These are phyloP conservation scores for Formica aserva DNA, from an alignment of 2,888 invertebrate genomes.

Conservation along the genomic window DNA sequence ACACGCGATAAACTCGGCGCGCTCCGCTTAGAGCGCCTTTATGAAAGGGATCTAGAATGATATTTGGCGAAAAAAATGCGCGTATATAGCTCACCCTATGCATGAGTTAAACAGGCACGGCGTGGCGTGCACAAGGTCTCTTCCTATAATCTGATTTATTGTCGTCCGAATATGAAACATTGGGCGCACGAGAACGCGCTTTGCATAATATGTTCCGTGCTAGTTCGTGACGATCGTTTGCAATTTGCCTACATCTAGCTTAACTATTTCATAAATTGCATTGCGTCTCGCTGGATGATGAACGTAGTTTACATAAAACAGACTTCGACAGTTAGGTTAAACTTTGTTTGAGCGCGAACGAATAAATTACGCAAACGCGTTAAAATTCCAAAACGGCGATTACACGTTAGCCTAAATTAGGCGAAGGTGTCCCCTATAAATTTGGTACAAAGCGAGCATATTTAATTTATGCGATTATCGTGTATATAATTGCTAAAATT, in stretches of 20 bases:
- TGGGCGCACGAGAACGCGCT: constrained; percentile 13
- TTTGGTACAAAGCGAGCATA: constrained; percentile 9
- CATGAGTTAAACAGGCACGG: constrained; percentile 12
- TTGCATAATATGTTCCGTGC: constrained; percentile 24
- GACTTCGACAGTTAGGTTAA: constrained; percentile 33
- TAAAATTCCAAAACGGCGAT: constrained; percentile 26
- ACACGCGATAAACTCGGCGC: constrained; percentile 37
- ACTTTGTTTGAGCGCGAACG: neutral
- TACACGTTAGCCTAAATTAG: constrained; percentile 17
- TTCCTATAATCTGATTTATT: constrained; percentile 49
- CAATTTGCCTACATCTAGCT: neutral
- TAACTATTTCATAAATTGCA: constrained; percentile 21
- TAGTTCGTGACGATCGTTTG: constrained; percentile 12
- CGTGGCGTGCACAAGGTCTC: neutral
- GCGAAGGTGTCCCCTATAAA: constrained; percentile 8
- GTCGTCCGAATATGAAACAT: constrained; percentile 19
- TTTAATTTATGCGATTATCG: constrained; percentile 29
- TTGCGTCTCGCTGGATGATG: neutral
- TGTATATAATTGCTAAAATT: constrained; percentile 11
- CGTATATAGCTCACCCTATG: neutral
- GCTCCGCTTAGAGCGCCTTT: constrained; percentile 19
- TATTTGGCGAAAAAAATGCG: constrained; percentile 1
- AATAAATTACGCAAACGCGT: constrained; percentile 17
- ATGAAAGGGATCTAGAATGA: neutral
- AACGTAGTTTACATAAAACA: constrained; percentile 24